Evolutionary conservation across 1,140 invertebrate species (phyloP), one percentile per base, ranked within the genome.

Genomic region (Triops longicaudatus): DNA sequence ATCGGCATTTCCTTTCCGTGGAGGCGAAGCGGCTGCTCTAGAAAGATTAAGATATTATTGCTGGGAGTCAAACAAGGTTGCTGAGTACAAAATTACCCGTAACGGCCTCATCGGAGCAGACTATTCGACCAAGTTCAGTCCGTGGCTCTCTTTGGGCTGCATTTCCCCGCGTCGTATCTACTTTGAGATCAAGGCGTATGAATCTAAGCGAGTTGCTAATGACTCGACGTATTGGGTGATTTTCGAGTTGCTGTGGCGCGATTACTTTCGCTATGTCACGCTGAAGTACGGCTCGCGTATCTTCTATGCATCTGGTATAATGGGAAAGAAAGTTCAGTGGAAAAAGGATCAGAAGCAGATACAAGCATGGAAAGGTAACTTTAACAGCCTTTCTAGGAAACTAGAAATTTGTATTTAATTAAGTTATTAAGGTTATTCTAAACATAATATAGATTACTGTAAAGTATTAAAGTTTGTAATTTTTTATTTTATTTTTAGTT

Each of bases 181-280:
- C 78, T 83, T 81, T 80, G 83, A 85, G 80, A 81, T 84, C 0
- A 82, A 83, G 75, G 79, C 80, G 41, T 85, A 84, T 79, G 85
- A 85, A 76, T 43, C 79, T 22, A 79, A 83, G 27, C 76, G 83
- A 41, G 79, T 79, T 12, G 79, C 83, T 9, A 85, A 85, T 50
- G 81, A 85, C 73, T 84, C 84, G 9, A 85, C 85, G 9, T 85
- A 85, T 78, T 85, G 84, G 84, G 83, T 85, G 17, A 81, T 84
- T 50, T 85, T 85, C 81, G 85, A 85, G 74, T 80, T 85, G 31
- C 44, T 85, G 9, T 85, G 85, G 85, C 80, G 85, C 75, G 85
- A 85, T 75, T 85, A 85, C 78, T 85, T 85, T 76, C 79, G 83
- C 79, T 85, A 81, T 81, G 83, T 85, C 26, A 82, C 82, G 26